A percentile compares a stretch with the other conserved stretches of the same genome.
Evolutionary conservation across 2,797 vertebrate genomes (phyloP).

Genomic region (Hyperoplus lanceolatus): DNA sequence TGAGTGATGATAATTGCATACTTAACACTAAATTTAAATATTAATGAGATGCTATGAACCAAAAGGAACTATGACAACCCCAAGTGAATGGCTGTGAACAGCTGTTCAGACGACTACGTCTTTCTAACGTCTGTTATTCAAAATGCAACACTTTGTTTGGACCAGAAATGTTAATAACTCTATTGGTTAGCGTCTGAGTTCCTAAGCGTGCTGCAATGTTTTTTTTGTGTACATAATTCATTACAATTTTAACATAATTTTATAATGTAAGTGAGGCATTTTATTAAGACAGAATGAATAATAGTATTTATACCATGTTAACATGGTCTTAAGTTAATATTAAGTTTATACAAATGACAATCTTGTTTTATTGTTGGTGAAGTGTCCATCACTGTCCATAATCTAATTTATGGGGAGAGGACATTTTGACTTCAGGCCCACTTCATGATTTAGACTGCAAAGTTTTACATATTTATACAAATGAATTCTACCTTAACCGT

Average conservation of each 20-base stretch:
- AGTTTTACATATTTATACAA: background rate
- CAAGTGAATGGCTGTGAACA: background rate
- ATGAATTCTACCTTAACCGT: conserved; percentile 4
- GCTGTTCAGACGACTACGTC: background rate
- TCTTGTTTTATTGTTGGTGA: background rate
- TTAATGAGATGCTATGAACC: background rate
- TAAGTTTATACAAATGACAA: too few relatives aligned
- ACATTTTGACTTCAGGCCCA: background rate
- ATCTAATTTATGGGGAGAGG: background rate
- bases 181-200: too few relatives aligned
- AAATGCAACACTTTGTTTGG: background rate
- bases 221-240: too few relatives aligned
- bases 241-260: too few relatives aligned
- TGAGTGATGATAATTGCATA: background rate
- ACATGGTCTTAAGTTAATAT: background rate
- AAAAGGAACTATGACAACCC: background rate
- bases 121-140: background rate
- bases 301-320: background rate
- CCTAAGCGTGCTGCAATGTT: too few relatives aligned
- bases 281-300: too few relatives aligned
- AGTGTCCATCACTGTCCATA: background rate
- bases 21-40: background rate
- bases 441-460: background rate
- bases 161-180: too few relatives aligned
- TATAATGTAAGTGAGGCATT: too few relatives aligned